These are phyloP conservation scores for Acrossocheilus fasciatus DNA, from an alignment of 2,797 vertebrate genomes.

Conservation along the genomic window DNA sequence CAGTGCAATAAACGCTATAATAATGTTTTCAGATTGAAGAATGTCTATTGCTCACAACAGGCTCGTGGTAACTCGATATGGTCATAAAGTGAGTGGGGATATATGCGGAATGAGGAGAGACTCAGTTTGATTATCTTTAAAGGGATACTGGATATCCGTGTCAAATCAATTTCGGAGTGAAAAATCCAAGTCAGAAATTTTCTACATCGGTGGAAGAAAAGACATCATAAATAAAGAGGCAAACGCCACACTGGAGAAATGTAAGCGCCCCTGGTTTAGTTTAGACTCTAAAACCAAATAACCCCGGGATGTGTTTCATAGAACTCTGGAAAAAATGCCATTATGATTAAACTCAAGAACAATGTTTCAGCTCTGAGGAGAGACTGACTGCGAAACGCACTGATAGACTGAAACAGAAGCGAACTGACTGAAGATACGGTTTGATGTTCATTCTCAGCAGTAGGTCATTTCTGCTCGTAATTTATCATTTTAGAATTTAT, in stretches of 20 bases:
- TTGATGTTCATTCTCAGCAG: slow-evolving; percentile 20
- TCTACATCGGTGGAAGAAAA: slow-evolving; percentile 73
- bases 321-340: slow-evolving; percentile 30
- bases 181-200: slow-evolving; percentile 81
- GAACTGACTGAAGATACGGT: slow-evolving; percentile 19
- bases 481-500: slow-evolving; percentile 1
- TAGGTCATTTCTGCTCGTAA: slow-evolving; percentile 22
- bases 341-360: slow-evolving; percentile 54
- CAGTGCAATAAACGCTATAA: slow-evolving; percentile 51
- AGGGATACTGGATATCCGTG: slow-evolving; percentile 84
- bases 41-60: slow-evolving; percentile 62
- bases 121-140: slow-evolving; percentile 84
- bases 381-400: background rate
- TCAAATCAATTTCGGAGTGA: slow-evolving; percentile 80
- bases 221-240: slow-evolving; percentile 75
- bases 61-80: slow-evolving; percentile 79
- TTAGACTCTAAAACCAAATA: slow-evolving; percentile 59
- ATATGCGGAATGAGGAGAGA: slow-evolving; percentile 75
- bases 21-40: slow-evolving; percentile 49
- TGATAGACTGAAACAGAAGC: slow-evolving; percentile 34
- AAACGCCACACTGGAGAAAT: slow-evolving; percentile 68
- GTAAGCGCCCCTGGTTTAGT: slow-evolving; percentile 63
- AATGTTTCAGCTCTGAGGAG: slow-evolving; percentile 36
- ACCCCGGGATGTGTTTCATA: slow-evolving; percentile 60
- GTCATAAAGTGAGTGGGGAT: slow-evolving; percentile 76